Percentiles rank a stretch among this genome's conserved stretches.
Evolutionary conservation across 1,140 invertebrate species (phyloP).

Genomic region (Pararge aegeria): DNA sequence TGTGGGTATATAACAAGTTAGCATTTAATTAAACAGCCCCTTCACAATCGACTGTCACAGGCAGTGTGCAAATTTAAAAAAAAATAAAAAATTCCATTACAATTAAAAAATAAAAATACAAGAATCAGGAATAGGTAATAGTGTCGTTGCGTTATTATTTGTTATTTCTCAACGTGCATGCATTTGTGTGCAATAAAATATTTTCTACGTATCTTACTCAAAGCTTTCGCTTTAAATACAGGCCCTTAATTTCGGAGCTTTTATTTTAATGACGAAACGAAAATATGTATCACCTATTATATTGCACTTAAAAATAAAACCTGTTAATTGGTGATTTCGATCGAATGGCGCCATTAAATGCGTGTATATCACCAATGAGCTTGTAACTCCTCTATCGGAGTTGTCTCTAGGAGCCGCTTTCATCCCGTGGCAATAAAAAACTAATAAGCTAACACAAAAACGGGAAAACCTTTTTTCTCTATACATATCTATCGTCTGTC

Average conservation of each 20-base stretch:
- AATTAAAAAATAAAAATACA: too few relatives aligned
- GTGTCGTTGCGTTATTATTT: too few relatives aligned
- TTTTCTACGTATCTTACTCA: too few relatives aligned
- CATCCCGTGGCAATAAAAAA: conserved; percentile 35
- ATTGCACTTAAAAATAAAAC: conserved; percentile 4
- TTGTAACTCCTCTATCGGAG: conserved; percentile 9
- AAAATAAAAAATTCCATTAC: too few relatives aligned
- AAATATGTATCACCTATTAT: conserved; percentile 8
- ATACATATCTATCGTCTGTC: conserved; percentile 47
- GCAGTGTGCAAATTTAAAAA: too few relatives aligned
- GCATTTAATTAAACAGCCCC: too few relatives aligned
- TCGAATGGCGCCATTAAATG: neutral
- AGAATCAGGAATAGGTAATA: too few relatives aligned
- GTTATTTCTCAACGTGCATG: too few relatives aligned
- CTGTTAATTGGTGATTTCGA: conserved; percentile 3
- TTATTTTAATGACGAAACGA: neutral
- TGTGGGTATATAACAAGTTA: too few relatives aligned
- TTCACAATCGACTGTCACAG: too few relatives aligned
- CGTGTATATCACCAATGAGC: conserved; percentile 4
- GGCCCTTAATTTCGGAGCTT: neutral
- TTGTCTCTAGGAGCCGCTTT: conserved; percentile 15
- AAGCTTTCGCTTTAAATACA: neutral
- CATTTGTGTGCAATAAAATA: too few relatives aligned
- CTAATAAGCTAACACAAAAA: conserved; percentile 46
- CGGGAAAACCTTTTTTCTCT: conserved; percentile 39